Conservation (phyloP, 2,797 vertebrate species). For the Cyclura pinguis region DNA sequence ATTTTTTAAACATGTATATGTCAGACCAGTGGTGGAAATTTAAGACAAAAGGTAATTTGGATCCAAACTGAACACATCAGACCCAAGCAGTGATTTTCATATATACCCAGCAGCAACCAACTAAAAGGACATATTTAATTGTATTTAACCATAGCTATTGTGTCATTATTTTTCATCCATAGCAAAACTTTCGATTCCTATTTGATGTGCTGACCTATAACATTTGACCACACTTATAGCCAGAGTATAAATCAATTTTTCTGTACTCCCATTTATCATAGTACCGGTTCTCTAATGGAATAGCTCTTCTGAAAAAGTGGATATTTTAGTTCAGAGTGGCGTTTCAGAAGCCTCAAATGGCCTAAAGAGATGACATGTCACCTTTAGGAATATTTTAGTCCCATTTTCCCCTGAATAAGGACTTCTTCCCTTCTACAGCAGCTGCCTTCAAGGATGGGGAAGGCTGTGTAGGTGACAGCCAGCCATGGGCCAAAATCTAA, state of each 20-base stretch:
- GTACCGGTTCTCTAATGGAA: conserved; percentile 78
- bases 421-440: conserved; percentile 53
- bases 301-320: conserved; percentile 76
- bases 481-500: neutral
- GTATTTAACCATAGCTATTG: conserved; percentile 63
- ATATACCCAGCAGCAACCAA: conserved; percentile 15
- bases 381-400: conserved; percentile 81
- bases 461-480: neutral
- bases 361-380: conserved; percentile 78
- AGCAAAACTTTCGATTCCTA: conserved; percentile 56
- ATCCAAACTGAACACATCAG: neutral
- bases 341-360: conserved; percentile 81
- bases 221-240: conserved; percentile 80
- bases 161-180: conserved; percentile 67
- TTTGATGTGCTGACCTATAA: conserved; percentile 77
- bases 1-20: conserved; percentile 43
- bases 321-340: conserved; percentile 81
- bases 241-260: conserved; percentile 83
- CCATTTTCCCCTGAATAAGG: conserved; percentile 68
- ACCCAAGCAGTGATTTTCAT: conserved; percentile 65
- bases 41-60: conserved; percentile 31
- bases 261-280: conserved; percentile 80
- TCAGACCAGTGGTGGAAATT: conserved; percentile 47
- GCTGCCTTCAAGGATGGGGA: neutral
- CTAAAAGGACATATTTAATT: conserved; percentile 53